Conservation (phyloP, 2,888 invertebrate genomes). For the Apamea sordens region DNA sequence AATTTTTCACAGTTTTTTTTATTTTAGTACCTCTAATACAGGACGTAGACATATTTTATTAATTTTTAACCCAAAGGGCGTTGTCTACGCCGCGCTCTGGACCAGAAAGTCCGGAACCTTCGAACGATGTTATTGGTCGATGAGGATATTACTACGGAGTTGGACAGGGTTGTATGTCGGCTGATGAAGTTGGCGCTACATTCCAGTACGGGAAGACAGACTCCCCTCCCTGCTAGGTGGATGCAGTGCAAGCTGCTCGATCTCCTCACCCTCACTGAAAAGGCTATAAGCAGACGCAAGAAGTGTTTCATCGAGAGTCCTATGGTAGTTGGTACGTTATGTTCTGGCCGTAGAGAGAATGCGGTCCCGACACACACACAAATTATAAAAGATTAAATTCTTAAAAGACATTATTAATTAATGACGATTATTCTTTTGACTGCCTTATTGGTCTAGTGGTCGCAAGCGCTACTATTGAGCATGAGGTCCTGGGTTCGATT, state of each 20-base stretch:
- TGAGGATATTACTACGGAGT: conserved; percentile 81
- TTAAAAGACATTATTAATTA: too few relatives aligned
- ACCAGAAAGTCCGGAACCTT: conserved; percentile 81
- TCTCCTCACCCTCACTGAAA: conserved; percentile 83
- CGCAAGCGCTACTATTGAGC: background rate
- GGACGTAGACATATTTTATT: background rate
- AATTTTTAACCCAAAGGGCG: conserved; percentile 70
- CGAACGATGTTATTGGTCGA: conserved; percentile 79
- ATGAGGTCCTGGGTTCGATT: background rate
- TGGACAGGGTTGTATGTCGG: conserved; percentile 82
- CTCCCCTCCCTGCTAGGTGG: conserved; percentile 80
- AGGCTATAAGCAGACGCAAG: conserved; percentile 80
- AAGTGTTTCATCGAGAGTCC: conserved; percentile 73
- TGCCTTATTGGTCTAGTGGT: background rate
- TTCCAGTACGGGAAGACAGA: conserved; percentile 70
- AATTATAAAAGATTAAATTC: background rate
- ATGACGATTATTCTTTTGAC: background rate
- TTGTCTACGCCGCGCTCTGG: conserved; percentile 80
- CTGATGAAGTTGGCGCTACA: conserved; percentile 83
- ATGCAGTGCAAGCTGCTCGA: conserved; percentile 85
- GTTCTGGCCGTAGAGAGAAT: background rate
- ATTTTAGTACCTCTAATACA: background rate
- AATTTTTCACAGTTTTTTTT: too few relatives aligned
- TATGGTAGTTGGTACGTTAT: conserved; percentile 74
- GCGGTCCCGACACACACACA: background rate